These are phyloP conservation scores for Numenius phaeopus DNA, from an alignment of 2,797 vertebrate genomes.

Conservation along the genomic window DNA sequence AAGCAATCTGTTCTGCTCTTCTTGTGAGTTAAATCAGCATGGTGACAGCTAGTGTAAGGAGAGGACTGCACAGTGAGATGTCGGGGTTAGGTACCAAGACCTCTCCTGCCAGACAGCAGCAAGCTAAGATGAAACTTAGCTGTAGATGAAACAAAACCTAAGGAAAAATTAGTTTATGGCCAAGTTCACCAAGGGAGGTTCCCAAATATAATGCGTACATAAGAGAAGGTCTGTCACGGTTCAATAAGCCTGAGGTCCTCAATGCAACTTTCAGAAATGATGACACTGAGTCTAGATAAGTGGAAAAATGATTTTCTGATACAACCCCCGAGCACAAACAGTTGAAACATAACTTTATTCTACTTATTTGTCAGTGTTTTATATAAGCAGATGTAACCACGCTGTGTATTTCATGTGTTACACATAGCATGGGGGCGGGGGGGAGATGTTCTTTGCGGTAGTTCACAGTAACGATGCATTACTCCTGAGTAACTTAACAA, in stretches of 20 bases:
- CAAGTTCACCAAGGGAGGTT: neutral
- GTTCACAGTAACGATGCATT: neutral
- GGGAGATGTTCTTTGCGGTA: neutral
- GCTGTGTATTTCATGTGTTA: neutral
- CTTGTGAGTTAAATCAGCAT: neutral
- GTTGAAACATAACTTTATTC: neutral
- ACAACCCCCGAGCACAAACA: neutral
- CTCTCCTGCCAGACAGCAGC: neutral
- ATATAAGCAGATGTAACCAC: neutral
- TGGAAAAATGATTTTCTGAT: neutral
- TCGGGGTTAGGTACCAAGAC: neutral
- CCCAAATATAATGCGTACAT: neutral
- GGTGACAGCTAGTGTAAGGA: neutral
- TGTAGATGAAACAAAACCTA: neutral
- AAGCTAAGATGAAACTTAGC: neutral
- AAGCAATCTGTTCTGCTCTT: neutral
- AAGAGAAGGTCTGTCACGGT: too few relatives aligned
- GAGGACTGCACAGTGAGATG: neutral
- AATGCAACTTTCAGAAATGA: neutral
- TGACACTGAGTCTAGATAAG: neutral
- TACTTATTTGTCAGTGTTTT: neutral
- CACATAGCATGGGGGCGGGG: fast-evolving
- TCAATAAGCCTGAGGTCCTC: neutral
- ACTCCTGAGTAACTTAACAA: neutral
- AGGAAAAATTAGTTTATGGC: neutral